Conservation (phyloP, 1,140 invertebrate species). For the Drosophila pachea region DNA sequence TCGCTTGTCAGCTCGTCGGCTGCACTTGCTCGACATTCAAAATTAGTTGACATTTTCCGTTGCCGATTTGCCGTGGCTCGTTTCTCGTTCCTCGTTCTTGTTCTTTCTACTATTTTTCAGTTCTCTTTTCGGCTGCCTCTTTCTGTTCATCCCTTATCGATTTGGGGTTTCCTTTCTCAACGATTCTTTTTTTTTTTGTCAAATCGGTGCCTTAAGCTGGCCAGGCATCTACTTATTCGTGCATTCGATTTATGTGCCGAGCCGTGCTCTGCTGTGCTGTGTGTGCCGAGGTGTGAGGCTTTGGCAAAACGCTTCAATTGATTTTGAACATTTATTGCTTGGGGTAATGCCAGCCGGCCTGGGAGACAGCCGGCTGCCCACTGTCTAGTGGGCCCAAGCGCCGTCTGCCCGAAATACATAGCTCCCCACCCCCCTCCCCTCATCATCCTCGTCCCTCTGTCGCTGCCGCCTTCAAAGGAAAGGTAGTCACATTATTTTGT, state of each 20-base stretch:
- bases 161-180: constrained; percentile 33
- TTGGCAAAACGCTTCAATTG: constrained; percentile 75
- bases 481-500: constrained; percentile 70
- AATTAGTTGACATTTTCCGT: constrained; percentile 71
- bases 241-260: constrained; percentile 55
- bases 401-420: not conserved
- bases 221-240: constrained; percentile 58
- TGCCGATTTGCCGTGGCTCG: not conserved
- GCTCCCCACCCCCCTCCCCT: no score
- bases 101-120: no score
- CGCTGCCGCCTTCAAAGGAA: constrained; percentile 2
- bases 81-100: not conserved
- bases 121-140: constrained; percentile 2
- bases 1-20: constrained; percentile 21
- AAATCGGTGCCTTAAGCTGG: constrained; percentile 74
- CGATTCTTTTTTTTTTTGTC: constrained; percentile 49
- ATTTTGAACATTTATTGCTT: constrained; percentile 77
- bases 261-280: not conserved
- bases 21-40: constrained; percentile 54
- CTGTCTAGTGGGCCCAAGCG: constrained; percentile 15
- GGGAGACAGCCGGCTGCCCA: constrained; percentile 39
- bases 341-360: constrained; percentile 47
- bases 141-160: constrained; percentile 59
- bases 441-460: no score
- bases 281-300: constrained; percentile 56